Percentiles rank a stretch among this genome's conserved stretches.
Conservation (phyloP, 2,113 vertebrate species). For the Trinectes maculatus region DNA sequence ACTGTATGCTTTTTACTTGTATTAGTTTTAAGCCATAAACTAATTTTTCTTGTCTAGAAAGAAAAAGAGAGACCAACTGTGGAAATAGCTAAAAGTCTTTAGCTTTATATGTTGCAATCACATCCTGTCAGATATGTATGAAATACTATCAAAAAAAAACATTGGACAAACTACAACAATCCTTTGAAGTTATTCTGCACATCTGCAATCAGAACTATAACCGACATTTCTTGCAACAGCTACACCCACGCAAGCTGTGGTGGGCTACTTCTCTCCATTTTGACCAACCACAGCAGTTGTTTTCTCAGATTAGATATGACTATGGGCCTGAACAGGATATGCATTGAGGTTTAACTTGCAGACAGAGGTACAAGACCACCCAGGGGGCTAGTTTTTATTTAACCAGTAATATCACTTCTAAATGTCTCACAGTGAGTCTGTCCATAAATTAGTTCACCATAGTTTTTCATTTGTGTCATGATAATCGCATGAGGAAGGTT, state of each 20-base stretch:
- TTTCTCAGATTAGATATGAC: neutral
- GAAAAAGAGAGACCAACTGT: neutral
- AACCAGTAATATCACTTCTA: too few relatives aligned
- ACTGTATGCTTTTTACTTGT: too few relatives aligned
- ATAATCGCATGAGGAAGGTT: too few relatives aligned
- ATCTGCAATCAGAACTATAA: neutral
- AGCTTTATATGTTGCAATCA: neutral
- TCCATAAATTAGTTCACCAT: too few relatives aligned
- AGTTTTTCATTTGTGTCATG: too few relatives aligned
- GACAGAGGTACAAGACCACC: neutral
- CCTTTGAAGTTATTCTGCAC: neutral
- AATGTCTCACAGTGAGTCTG: neutral
- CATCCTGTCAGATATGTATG: neutral
- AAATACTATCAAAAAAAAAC: neutral
- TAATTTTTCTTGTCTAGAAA: too few relatives aligned
- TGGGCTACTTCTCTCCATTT: neutral
- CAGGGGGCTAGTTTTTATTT: neutral
- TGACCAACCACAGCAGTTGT: constrained; percentile 7
- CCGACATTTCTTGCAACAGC: constrained; percentile 3
- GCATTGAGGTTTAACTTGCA: neutral
- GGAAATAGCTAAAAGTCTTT: neutral
- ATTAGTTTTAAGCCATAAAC: too few relatives aligned
- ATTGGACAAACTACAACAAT: neutral
- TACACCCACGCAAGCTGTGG: neutral
- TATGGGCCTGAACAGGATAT: constrained; percentile 23